phyloP scores from a whole-genome alignment of 2,113 vertebrate species.

The Pterocles orientalis region DNA sequence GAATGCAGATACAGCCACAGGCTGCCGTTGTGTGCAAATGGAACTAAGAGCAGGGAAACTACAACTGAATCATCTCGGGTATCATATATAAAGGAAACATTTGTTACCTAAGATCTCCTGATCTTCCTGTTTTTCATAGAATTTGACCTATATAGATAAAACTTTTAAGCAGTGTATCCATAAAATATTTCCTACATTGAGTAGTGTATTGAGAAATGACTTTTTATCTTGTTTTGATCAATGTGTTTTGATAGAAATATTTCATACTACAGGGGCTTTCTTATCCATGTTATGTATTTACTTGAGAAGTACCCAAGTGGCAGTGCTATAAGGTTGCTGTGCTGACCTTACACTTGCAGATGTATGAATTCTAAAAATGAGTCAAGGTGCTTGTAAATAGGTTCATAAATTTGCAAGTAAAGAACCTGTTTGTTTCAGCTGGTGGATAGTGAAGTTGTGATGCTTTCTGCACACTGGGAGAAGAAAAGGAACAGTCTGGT shows the following conservation, averaged over 20 bases:
- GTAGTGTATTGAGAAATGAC: neutral
- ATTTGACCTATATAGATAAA: neutral
- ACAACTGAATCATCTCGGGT: neutral
- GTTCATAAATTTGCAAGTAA: neutral
- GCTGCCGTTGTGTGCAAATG: neutral
- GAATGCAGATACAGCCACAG: neutral
- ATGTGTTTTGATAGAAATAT: neutral
- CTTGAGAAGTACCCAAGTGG: neutral
- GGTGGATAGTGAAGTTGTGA: slow-evolving; percentile 90
- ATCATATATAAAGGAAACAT: neutral
- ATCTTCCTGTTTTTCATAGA: neutral
- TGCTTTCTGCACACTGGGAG: slow-evolving; percentile 95
- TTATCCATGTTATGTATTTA: neutral
- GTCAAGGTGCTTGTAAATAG: neutral
- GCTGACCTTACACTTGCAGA: neutral
- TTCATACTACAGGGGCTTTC: neutral
- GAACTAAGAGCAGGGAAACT: neutral
- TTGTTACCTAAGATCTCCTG: neutral
- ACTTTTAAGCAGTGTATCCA: neutral
- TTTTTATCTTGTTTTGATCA: neutral
- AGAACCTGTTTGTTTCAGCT: slow-evolving; percentile 72
- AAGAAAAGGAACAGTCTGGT: slow-evolving; percentile 80
- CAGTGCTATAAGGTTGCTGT: neutral
- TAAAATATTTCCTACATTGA: neutral
- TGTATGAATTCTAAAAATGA: neutral